These are phyloP conservation scores for Novumbra hubbsi DNA, from an alignment of 2,797 vertebrate species.

Conservation along the genomic window DNA sequence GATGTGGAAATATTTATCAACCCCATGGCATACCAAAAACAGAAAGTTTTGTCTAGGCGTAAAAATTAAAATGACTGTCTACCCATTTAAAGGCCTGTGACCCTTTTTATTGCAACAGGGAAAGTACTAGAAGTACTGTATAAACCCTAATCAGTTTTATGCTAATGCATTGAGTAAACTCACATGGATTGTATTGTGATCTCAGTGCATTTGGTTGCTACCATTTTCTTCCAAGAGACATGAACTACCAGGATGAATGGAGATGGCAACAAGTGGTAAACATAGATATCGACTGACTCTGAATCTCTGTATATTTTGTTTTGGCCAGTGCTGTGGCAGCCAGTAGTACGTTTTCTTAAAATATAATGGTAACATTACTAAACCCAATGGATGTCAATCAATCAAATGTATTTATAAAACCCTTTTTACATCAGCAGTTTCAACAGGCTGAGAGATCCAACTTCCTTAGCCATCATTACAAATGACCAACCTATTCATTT, in stretches of 20 bases:
- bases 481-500: too few species aligned
- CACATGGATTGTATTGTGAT: conserved; percentile 7
- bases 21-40: conserved; percentile 8
- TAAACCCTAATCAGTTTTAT: conserved; percentile 11
- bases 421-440: too few species aligned
- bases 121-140: conserved; percentile 4
- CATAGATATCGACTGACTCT: too few species aligned
- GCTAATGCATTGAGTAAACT: conserved; percentile 22
- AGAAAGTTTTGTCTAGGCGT: conserved; percentile 1
- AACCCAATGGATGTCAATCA: too few species aligned
- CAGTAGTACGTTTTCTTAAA: too few species aligned
- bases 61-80: conserved; percentile 3
- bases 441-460: too few species aligned
- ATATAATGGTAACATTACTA: too few species aligned
- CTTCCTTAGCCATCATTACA: too few species aligned
- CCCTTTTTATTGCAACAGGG: neutral
- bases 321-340: too few species aligned
- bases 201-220: conserved; percentile 46
- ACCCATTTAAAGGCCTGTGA: conserved; percentile 6
- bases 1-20: conserved; percentile 16
- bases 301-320: conserved; percentile 16
- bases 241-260: conserved; percentile 46
- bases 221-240: conserved; percentile 35
- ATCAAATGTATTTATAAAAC: too few species aligned
- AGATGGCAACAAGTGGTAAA: conserved; percentile 41